Conservation (phyloP, 1,140 invertebrate genomes). For the Cotesia glomerata region DNA sequence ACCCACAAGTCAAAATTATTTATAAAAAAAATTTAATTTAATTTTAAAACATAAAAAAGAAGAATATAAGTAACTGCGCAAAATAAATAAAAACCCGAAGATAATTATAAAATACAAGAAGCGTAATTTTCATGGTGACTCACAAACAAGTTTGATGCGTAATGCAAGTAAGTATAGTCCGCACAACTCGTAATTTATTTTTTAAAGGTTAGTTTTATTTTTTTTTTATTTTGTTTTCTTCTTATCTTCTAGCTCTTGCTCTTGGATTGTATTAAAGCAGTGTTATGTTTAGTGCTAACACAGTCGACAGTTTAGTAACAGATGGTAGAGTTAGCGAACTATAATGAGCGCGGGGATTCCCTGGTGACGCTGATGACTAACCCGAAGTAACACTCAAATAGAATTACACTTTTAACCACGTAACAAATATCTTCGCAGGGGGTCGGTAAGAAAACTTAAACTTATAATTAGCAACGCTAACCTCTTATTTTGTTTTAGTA, state of each 20-base stretch:
- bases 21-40: too few relatives aligned
- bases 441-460: background rate
- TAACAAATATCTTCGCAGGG: conserved; percentile 4
- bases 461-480: background rate
- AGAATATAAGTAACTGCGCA: background rate
- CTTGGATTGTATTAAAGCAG: too few relatives aligned
- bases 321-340: background rate
- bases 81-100: background rate
- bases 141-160: conserved; percentile 31
- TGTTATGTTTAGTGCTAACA: too few relatives aligned
- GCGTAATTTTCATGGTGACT: conserved; percentile 24
- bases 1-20: too few relatives aligned
- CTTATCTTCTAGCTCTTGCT: too few relatives aligned
- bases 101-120: conserved; percentile 26
- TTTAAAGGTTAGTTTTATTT: too few relatives aligned
- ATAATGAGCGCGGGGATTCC: conserved; percentile 20
- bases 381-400: background rate
- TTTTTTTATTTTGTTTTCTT: too few relatives aligned
- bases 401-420: background rate
- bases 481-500: background rate
- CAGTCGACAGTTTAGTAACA: too few relatives aligned
- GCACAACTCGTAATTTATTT: too few relatives aligned
- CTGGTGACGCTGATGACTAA: background rate
- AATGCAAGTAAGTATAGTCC: conserved; percentile 6
- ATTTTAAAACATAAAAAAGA: background rate